Evolutionary conservation across 2,797 vertebrate genomes (phyloP), one percentile per base, ranked within the genome.

Genomic region (Cossypha heuglini): DNA sequence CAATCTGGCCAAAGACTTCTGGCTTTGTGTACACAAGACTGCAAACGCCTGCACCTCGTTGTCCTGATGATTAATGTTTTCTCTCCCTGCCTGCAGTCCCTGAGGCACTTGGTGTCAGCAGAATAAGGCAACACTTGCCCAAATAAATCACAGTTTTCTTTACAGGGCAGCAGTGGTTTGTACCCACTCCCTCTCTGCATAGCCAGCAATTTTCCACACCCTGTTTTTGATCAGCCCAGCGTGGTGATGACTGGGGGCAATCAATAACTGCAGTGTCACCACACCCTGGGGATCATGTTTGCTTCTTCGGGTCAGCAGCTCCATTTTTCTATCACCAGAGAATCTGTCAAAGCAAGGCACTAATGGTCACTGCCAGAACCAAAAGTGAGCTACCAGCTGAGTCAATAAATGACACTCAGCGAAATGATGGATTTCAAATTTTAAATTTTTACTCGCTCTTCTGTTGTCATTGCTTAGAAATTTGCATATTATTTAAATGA

Each of bases 41-140:
- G 66, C 38, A 58, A 72, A 43, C 0, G 1, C 26, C 54, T 76
- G 74, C 48, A 59, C 48, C 63, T 91, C 11, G 4, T 84, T 88
- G 64, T 88, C 40, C 69, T 68, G 33, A 48, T 90, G 89, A 94
- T 94, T 66, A 83, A 93, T 87, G 42, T 11, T 84, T 78, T 67
- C 52, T 42, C 11, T 42, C 24, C 57, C 12, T 63, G 29, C 20
- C 11, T 6, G 18, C 66, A 35, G 42, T 24, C 78, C 62, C 40
- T 20, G n/a, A 69, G 58, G 57, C 35, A 7, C 31, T 16, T 42
- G 15, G 18, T 90, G 80, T 83, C 92, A 93, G 84, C 64, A 80
- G 74, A 88, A 81, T 5, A n/a, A 62, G 24, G 38, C 90, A 55
- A 64, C 51, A 33, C 35, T 69, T 73, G n/a, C 31, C 43, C 72